Conservation (phyloP, 1,140 invertebrate genomes). For the Drosophila hydei region DNA sequence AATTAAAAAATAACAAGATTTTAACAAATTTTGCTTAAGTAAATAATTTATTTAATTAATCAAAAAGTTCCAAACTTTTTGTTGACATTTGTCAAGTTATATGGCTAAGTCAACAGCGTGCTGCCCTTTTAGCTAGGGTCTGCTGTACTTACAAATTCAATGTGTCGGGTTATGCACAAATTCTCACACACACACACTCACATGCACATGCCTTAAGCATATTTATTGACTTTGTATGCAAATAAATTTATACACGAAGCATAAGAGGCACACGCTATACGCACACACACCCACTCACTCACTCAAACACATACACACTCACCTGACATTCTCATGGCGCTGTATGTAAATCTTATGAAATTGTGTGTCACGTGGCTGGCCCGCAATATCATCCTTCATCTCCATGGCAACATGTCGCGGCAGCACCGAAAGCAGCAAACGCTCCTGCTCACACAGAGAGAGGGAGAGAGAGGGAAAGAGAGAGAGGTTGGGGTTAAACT, state of each 20-base stretch:
- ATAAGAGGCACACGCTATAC: conserved; percentile 8
- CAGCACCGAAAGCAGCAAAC: conserved; percentile 95
- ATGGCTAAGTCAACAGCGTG: neutral
- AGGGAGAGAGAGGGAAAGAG: neutral
- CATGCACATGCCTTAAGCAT: conserved; percentile 33
- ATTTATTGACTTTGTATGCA: conserved; percentile 79
- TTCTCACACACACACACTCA: conserved; percentile 29
- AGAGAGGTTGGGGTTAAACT: neutral
- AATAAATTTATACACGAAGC: conserved; percentile 64
- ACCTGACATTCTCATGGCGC: conserved; percentile 98
- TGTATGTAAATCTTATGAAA: conserved; percentile 99
- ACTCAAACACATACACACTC: conserved; percentile 53
- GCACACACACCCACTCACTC: conserved; percentile 2
- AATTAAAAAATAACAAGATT: no score
- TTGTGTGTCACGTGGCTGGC: conserved; percentile 94
- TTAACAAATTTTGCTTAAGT: no score
- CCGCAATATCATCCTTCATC: conserved; percentile 98
- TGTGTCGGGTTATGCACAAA: conserved; percentile 53
- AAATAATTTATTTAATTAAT: no score
- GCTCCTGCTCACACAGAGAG: conserved; percentile 88
- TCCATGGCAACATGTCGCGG: conserved; percentile 98
- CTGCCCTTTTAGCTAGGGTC: neutral
- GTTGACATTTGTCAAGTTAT: no score
- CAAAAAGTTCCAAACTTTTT: no score
- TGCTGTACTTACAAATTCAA: conserved; percentile 65